A percentile compares a stretch with the other conserved stretches of the same genome.
Conservation (phyloP, 2,113 vertebrate species). For the Hemicordylus capensis region DNA sequence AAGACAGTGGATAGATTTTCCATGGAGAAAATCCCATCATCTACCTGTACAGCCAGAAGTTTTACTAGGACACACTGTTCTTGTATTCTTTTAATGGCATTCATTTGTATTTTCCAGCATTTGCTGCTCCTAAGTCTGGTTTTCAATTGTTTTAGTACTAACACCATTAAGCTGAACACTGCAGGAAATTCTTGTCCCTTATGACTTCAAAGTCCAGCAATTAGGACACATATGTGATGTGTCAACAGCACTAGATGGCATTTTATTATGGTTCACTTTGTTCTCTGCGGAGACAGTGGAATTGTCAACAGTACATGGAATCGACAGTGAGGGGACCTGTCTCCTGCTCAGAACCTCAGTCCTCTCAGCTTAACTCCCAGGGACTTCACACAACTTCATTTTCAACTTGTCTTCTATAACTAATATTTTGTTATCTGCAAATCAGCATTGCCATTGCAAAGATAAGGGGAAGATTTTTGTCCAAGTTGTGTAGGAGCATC, state of each 20-base stretch:
- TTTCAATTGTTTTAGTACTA: neutral
- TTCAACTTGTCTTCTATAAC: neutral
- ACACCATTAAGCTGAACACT: neutral
- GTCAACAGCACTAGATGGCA: neutral
- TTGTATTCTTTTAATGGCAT: neutral
- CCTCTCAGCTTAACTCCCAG: neutral
- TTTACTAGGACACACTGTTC: neutral
- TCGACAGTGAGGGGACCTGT: neutral
- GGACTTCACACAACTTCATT: neutral
- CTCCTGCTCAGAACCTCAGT: neutral
- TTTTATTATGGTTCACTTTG: neutral
- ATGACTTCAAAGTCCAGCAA: neutral
- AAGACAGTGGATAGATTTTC: neutral
- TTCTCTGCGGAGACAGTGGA: neutral
- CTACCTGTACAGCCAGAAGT: neutral
- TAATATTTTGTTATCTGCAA: neutral
- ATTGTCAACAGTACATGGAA: neutral
- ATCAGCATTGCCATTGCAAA: neutral
- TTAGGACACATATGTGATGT: neutral
- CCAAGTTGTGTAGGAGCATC: no score
- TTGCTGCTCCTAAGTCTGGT: neutral
- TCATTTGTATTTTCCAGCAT: neutral
- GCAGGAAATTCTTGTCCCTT: neutral
- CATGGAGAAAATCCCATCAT: neutral
- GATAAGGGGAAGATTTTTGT: neutral